Base-by-base conservation (phyloP, 2,888 invertebrate species). In the Dichetophora obliterata region DNA sequence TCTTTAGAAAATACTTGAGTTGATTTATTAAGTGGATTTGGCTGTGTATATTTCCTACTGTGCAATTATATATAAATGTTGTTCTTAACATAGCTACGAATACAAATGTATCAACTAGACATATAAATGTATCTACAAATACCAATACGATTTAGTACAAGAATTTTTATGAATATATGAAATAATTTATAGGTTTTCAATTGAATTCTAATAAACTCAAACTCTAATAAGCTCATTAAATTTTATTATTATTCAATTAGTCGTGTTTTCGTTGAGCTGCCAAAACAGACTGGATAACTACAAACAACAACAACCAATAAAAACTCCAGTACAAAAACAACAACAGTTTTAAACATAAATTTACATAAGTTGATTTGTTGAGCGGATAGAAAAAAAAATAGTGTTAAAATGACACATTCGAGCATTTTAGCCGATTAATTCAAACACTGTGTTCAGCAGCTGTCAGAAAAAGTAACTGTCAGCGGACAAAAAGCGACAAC, bases 181-280 rank as follows among this genome's bases (percentile, higher is more conserved):
- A 9, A 2, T 3, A 54, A 54, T 54, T 22, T 22, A 54, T 54
- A 31, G 22, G 34, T 59, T 59, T 59, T 63, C 63, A 19, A 43
- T 65, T n/a, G 19, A 34, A 37, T 37, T 65, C n/a, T 65, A 37
- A 37, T 37, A 22, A 65, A 65, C 16, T n/a, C n/a, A n/a, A 34
- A 37, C 19, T 65, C n/a, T 65, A 37, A 37, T 37, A 22, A 65
- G 43, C 16, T 65, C 37, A 65, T 59, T 27, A 24, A 22, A 66
- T 31, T 19, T 54, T 54, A 54, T 70, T 52, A 31, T 27, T 70
- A 70, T 70, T 70, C 54, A 70, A 70, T 70, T 70, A 70, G 22
- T 19, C 11, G 70, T 59, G 59, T 37, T 54, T n/a, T 27, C n/a
- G 31, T 9, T 31, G 54, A 22, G 71, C n/a, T 43, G 59, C 27